Base-by-base conservation (phyloP, 2,113 vertebrate genomes). In the Accipiter cooperii region DNA sequence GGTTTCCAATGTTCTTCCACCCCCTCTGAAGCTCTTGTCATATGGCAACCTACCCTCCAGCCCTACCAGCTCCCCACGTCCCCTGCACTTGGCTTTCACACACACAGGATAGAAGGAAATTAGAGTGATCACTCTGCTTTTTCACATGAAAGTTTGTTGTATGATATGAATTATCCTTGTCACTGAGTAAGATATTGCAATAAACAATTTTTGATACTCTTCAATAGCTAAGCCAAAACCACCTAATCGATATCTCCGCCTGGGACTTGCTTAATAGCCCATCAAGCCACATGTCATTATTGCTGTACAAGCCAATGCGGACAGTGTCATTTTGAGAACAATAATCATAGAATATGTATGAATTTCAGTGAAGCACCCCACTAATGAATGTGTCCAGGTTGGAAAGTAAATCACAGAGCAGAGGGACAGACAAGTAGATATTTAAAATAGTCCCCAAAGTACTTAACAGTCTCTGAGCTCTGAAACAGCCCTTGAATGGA, bases 341-440 rank as follows among this genome's bases (percentile, higher is more conserved):
- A 49, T 42, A 51, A 69, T 10, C 84, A 75, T 2, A 24, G 87
- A 64, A 65, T 51, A 82, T 49, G 54, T 18, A 46, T 51, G 58
- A 73, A 52, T 83, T 54, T 40, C 21, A 36, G 46, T 38, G 60
- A 84, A 88, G 71, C 18, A 4, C 52, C 58, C 24, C 17, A 11
- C 71, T 84, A 92, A 91, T 82, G 65, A 85, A 75, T 31, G 29
- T 51, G 79, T 93, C 64, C 88, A 78, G 74, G 80, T 69, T 69
- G 75, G 28, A 44, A 44, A 81, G 36, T 61, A 77, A 83, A 80
- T 81, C 71, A 74, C 58, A 31, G 65, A 38, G 84, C 57, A 73
- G 25, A 82, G 42, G 86, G 28, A 85, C 38, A 70, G 46, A 77
- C 58, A 74, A 93, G 75, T 33, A 66, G 66, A 13, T 80, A 46